Evolutionary conservation across 2,797 vertebrate genomes (phyloP).

Genomic region (Percopsis omiscomaycus): DNA sequence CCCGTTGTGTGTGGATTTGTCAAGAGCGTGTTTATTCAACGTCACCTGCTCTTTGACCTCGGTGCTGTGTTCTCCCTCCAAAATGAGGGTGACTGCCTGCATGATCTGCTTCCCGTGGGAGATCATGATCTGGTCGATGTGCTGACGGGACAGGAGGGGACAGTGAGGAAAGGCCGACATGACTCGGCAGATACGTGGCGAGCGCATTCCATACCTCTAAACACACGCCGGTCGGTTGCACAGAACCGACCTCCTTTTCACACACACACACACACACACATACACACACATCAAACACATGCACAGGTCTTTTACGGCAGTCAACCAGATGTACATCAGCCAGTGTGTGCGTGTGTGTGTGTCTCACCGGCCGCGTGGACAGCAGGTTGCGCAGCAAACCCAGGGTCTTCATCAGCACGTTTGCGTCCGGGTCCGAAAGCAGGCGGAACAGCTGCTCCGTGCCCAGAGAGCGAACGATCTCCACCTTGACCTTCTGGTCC

Average conservation of each 20-base stretch:
- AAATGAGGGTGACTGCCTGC: conserved; percentile 97
- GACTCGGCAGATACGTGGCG: no score
- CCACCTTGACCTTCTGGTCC: conserved; percentile 98
- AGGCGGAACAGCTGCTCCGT: conserved; percentile 95
- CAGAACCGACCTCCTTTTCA: no score
- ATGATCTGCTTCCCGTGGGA: conserved; percentile 99
- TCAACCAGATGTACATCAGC: no score
- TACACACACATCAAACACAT: background rate
- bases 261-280: background rate
- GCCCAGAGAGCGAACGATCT: conserved; percentile 92
- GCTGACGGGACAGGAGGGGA: conserved; percentile 76
- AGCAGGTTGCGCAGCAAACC: conserved; percentile 95
- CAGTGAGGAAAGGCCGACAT: background rate
- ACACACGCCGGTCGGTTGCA: background rate
- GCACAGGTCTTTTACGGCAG: background rate
- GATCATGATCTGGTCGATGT: conserved; percentile 99
- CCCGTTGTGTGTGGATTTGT: no score
- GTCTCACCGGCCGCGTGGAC: conserved; percentile 92
- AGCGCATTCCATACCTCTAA: no score
- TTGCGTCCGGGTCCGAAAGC: conserved; percentile 93
- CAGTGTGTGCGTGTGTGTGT: background rate
- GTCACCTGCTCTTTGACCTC: conserved; percentile 98
- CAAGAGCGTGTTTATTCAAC: no score
- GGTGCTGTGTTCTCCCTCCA: conserved; percentile 94
- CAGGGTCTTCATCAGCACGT: conserved; percentile 97